Evolutionary conservation across 2,797 vertebrate genomes (phyloP), one percentile per base, ranked within the genome.

Genomic region (Gouania willdenowi): DNA sequence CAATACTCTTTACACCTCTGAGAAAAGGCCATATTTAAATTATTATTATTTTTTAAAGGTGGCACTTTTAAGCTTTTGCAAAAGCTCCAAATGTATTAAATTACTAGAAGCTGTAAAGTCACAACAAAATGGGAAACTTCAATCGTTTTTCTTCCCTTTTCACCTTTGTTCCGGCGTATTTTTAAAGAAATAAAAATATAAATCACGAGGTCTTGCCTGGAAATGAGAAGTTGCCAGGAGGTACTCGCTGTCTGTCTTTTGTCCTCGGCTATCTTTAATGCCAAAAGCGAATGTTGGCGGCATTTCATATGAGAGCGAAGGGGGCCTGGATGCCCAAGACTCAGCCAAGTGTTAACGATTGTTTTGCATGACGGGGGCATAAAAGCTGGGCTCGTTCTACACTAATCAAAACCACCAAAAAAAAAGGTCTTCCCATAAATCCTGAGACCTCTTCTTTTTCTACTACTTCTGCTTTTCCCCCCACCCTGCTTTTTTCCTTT

Each of bases 291-390:
- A 85, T 86, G 84, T 88, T 89, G 87, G 87, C 84, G 66, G 55
- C 58, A 42, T 84, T 86, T 85, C 87, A 86, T 74, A 71, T 78
- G 65, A 71, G 83, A 77, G 86, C 80, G 73, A 86, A 66, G 75
- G 81, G 77, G 84, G 77, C 77, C 81, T 84, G 54, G 74, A 76
- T 85, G 82, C 83, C 81, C 76, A 81, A 73, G 74, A 83, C 77
- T 82, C 78, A 86, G 83, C 83, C 79, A 84, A 87, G 84, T 86
- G 81, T 83, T 87, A 87, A 81, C 79, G 64, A 89, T 90, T 90
- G 85, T 89, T 86, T 84, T 82, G 79, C 69, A 73, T 77, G 86
- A 89, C 81, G 75, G 79, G 87, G 85, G 84, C 86, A 88, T 89
- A 84, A 89, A 89, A 89, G 86, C 86, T 67, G 72, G 78, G 84